phyloP scores from a whole-genome alignment of 2,888 invertebrate genomes.

The Eutolmus rufibarbis region DNA sequence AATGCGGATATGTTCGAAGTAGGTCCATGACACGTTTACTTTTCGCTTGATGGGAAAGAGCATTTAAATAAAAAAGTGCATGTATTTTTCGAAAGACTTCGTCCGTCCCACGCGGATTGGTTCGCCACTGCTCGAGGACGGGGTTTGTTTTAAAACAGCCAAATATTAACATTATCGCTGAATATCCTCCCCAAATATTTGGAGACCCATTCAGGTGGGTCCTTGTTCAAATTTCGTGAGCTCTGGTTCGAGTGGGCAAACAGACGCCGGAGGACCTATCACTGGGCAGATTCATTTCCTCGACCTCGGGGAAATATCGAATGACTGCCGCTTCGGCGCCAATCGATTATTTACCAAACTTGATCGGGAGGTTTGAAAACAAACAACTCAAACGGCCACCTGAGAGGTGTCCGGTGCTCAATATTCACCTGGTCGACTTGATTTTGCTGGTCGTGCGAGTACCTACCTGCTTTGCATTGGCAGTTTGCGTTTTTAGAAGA shows the following conservation, averaged over 20 bases:
- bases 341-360: background rate
- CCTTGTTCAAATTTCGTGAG: background rate
- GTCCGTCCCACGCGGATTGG: background rate
- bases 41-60: background rate
- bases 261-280: background rate
- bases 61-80: background rate
- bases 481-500: no score
- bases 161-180: slow-evolving; percentile 22
- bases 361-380: background rate
- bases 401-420: background rate
- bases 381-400: background rate
- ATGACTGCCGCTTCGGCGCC: background rate
- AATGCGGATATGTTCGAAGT: background rate
- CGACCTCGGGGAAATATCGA: background rate
- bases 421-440: background rate
- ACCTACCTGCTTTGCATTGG: no score
- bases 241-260: background rate
- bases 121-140: background rate
- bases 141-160: slow-evolving; percentile 18
- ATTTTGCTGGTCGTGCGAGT: no score
- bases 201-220: background rate
- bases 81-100: background rate
- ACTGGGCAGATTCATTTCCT: background rate
- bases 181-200: slow-evolving; percentile 25
- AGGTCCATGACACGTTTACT: background rate